Conservation (phyloP, 2,888 invertebrate species). For the Copidosoma aretas region DNA sequence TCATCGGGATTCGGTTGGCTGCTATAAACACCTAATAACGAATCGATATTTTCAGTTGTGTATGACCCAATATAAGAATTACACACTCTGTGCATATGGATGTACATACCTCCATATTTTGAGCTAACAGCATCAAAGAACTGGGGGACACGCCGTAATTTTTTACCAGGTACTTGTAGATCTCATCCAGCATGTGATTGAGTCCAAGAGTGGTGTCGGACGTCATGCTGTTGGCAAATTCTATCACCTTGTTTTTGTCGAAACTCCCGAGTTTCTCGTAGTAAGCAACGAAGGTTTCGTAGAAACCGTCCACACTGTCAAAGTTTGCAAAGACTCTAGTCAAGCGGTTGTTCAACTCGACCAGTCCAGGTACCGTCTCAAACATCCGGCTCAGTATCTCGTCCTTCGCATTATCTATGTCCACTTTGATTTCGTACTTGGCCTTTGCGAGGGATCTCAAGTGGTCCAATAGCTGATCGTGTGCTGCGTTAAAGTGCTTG, state of each 20-base stretch:
- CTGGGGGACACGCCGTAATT: not conserved
- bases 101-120: constrained; percentile 1
- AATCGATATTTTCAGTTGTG: too few species aligned
- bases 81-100: too few species aligned
- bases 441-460: not conserved
- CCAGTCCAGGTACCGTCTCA: constrained; percentile 2
- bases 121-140: not conserved
- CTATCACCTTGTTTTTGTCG: not conserved
- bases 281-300: not conserved
- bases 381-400: constrained; percentile 1
- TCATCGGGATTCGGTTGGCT: not conserved
- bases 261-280: constrained; percentile 11
- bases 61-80: too few species aligned
- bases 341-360: constrained; percentile 10
- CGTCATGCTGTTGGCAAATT: not conserved
- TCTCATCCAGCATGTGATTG: not conserved
- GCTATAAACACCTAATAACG: not conserved
- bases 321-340: constrained; percentile 3
- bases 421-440: not conserved
- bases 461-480: constrained; percentile 3
- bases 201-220: constrained; percentile 3
- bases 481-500: not conserved
- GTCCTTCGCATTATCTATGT: not conserved
- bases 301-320: not conserved
- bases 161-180: not conserved